Conservation (phyloP, 2,113 vertebrate species). For the Crotalus horridus region DNA sequence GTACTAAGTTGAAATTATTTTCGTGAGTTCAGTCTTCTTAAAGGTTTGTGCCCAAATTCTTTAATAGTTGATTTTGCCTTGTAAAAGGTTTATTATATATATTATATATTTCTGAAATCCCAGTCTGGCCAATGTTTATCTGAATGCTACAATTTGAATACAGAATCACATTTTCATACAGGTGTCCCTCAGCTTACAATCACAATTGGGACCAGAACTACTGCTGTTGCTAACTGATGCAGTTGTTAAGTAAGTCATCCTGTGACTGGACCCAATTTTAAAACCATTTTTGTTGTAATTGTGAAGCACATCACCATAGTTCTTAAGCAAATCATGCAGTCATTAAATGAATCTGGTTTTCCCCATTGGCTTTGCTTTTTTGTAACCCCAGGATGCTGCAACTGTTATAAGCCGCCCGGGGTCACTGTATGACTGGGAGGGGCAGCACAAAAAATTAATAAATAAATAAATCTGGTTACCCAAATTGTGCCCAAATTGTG, state of each 20-base stretch:
- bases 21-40: not conserved
- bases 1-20: not conserved
- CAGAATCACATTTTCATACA: not conserved
- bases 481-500: not conserved
- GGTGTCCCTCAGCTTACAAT: not conserved
- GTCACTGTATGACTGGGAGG: not conserved
- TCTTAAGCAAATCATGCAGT: not conserved
- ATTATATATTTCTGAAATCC: not conserved
- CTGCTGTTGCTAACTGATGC: not conserved
- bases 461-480: not conserved
- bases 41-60: not conserved
- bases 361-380: not conserved
- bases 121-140: not conserved
- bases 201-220: not conserved
- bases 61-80: not conserved
- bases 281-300: not conserved
- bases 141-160: not conserved
- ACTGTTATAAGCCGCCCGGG: not conserved
- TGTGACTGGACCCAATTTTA: not conserved
- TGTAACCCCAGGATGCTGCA: not conserved
- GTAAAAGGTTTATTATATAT: not conserved
- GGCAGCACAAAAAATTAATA: not conserved
- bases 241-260: not conserved
- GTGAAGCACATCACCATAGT: not conserved
- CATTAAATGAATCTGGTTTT: not conserved